Evolutionary conservation across 2,888 invertebrate species (phyloP), one percentile per base, ranked within the genome.

Genomic region (Lasioglossum calceatum): DNA sequence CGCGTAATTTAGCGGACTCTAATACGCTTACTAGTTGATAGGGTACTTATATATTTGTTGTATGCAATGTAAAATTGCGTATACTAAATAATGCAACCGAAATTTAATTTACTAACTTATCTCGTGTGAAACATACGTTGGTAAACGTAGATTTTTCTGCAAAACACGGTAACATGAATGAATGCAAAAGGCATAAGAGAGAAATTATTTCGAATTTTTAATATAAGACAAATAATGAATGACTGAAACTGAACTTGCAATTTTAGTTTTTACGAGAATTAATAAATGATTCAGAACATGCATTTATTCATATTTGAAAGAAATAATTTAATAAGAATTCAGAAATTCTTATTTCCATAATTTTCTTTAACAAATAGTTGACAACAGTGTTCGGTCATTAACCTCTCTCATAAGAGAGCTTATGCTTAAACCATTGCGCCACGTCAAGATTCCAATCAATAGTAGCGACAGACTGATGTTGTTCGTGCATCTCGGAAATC

Each of bases 41-140:
- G 12, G 23, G 36, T 64, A 72, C 64, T 64, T 84, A 76, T 44
- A 32, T 4, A 42, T 73, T 58, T 50, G 7, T 32, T 36, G 23
- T 79, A 81, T 70, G 67, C 61, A 54, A 79, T 76, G 36, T 76
- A 70, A 58, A 71, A 36, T 85, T 87, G 39, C 73, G 76, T 75
- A 76, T 84, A 81, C 50, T 73, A 71, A 77, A 72, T 74, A 81
- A 80, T 80, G 83, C 78, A 84, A 81, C 72, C 75, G 61, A 84
- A 32, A 67, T 81, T 54, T 77, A 71, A 77, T 77, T 27, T 32
- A 73, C 70, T 10, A 73, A 16, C 19, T 79, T n/a, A 70, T 50
- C 16, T 12, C 50, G 72, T 64, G 74, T 50, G 36, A 76, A 16
- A 54, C 44, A 23, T n/a, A 58, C 67, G 77, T 74, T 58, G 16